phyloP scores from a whole-genome alignment of 2,113 vertebrate genomes.

The Motacilla tschutschensis region DNA sequence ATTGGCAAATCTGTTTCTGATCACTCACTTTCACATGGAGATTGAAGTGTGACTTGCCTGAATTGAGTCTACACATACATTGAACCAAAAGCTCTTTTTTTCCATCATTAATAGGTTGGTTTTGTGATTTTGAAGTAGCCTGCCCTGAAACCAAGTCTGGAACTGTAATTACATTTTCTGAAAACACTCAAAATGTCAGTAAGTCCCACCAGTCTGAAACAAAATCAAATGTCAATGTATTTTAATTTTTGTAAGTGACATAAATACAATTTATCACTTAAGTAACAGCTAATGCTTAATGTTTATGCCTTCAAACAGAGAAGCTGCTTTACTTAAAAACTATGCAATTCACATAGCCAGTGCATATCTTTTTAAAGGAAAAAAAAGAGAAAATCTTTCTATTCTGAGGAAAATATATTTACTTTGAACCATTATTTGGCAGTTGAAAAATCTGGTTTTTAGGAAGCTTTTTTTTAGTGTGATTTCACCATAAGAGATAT shows the following conservation, averaged over 20 bases:
- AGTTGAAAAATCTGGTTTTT: neutral
- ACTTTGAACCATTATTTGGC: neutral
- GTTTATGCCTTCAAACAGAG: neutral
- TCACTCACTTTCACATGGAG: neutral
- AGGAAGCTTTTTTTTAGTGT: neutral
- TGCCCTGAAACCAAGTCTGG: neutral
- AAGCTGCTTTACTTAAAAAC: neutral
- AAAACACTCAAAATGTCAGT: neutral
- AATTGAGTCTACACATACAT: neutral
- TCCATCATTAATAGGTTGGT: neutral
- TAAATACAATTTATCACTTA: neutral
- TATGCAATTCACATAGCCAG: accelerated
- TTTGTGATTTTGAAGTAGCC: neutral
- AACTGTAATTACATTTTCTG: neutral
- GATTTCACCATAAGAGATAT: neutral
- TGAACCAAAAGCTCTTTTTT: neutral
- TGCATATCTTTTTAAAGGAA: neutral
- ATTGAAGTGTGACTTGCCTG: neutral
- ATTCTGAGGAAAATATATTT: neutral
- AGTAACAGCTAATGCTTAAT: neutral
- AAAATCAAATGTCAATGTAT: neutral
- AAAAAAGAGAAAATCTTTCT: accelerated
- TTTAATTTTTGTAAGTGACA: neutral
- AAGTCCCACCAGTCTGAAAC: neutral
- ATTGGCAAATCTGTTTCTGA: neutral